Percentiles rank a stretch among this genome's conserved stretches.
Conservation (phyloP, 2,797 vertebrate species). For the Propithecus perrieri region DNA sequence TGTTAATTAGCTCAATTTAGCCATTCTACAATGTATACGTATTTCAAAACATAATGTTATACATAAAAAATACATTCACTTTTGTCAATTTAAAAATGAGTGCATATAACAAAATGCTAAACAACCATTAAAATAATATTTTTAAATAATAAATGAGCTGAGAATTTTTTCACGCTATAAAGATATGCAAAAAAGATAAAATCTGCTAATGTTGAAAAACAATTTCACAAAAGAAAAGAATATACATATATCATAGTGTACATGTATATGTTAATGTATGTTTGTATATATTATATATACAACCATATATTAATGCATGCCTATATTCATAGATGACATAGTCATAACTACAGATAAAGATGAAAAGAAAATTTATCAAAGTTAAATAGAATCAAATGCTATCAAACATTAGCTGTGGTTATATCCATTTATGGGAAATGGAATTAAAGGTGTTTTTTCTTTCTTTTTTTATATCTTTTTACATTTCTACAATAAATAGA, state of each 20-base stretch:
- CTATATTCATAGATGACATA: background rate
- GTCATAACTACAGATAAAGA: background rate
- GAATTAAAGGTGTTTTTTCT: background rate
- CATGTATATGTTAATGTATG: background rate
- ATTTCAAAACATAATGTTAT: background rate
- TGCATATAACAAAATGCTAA: background rate
- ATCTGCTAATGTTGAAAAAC: background rate
- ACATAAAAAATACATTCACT: background rate
- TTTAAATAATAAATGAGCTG: background rate
- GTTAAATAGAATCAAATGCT: background rate
- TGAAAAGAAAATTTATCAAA: background rate
- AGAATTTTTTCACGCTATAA: background rate
- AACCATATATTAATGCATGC: background rate
- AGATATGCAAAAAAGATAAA: background rate
- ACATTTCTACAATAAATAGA: background rate
- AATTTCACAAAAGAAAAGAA: background rate
- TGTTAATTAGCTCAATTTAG: background rate
- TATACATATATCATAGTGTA: background rate
- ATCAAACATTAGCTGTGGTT: background rate
- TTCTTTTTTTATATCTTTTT: background rate
- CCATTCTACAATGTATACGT: background rate
- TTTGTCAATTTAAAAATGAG: background rate
- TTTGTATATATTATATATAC: background rate
- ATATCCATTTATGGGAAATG: background rate
- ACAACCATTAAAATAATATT: slow-evolving; percentile 5